Conservation (phyloP, 2,113 vertebrate genomes). For the Mirounga angustirostris region DNA sequence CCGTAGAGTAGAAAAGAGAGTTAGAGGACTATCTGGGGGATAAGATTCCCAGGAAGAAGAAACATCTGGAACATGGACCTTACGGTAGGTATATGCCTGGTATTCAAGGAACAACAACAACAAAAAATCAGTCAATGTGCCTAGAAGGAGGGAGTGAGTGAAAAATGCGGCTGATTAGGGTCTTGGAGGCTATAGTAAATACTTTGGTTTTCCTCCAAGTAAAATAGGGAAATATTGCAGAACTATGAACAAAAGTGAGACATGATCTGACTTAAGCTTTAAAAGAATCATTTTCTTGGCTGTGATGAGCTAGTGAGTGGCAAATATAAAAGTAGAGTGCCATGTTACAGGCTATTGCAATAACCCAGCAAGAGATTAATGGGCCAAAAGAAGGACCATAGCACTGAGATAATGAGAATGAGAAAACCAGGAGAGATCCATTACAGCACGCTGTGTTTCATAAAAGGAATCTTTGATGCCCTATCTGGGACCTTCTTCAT, state of each 20-base stretch:
- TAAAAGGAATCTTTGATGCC: conserved; percentile 41
- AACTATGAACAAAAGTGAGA: background rate
- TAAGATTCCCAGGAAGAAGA: background rate
- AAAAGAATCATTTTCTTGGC: background rate
- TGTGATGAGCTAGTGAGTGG: background rate
- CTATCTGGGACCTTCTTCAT: background rate
- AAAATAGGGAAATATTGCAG: background rate
- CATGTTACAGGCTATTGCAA: background rate
- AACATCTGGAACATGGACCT: background rate
- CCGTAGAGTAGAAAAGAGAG: background rate
- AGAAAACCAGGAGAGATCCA: background rate
- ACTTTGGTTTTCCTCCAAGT: background rate
- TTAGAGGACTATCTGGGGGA: background rate
- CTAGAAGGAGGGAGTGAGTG: too few species aligned
- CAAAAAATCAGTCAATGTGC: background rate
- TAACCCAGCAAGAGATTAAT: background rate
- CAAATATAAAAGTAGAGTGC: background rate
- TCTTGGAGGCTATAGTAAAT: background rate
- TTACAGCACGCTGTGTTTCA: background rate
- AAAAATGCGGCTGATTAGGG: background rate
- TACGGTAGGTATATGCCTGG: background rate
- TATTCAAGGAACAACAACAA: background rate
- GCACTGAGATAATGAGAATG: background rate
- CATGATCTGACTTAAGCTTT: background rate
- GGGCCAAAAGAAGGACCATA: background rate